These are phyloP conservation scores for Arctocebus calabarensis DNA, from an alignment of 2,797 vertebrate species.

Conservation along the genomic window DNA sequence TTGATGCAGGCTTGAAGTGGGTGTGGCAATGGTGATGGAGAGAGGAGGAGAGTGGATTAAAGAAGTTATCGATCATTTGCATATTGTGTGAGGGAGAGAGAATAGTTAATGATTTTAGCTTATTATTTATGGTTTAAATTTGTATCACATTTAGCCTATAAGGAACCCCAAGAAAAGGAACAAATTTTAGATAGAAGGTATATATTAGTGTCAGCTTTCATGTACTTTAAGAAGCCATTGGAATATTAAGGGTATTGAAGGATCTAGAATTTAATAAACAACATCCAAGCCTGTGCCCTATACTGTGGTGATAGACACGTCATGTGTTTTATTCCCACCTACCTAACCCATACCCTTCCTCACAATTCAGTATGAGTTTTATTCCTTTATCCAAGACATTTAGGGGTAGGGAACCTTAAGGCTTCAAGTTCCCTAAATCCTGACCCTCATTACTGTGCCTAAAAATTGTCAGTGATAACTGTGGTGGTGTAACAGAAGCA, in stretches of 20 bases:
- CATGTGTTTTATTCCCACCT: neutral
- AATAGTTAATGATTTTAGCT: neutral
- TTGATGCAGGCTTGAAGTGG: neutral
- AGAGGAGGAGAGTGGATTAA: neutral
- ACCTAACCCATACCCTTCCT: neutral
- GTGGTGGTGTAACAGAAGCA: neutral
- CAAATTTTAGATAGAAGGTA: neutral
- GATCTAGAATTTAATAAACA: neutral
- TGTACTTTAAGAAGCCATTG: neutral
- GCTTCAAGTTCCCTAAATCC: neutral
- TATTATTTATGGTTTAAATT: neutral
- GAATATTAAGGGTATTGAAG: neutral
- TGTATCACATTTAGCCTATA: neutral
- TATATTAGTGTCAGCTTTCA: neutral
- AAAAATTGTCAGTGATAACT: neutral
- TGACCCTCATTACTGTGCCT: neutral
- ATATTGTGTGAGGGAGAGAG: neutral
- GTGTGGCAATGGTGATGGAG: neutral
- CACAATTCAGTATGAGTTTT: slow-evolving; percentile 22
- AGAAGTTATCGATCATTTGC: neutral
- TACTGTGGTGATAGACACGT: neutral
- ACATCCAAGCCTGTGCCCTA: neutral
- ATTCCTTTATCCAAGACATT: neutral
- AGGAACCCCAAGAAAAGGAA: neutral
- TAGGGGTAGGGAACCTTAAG: neutral